These are phyloP conservation scores for Drosophila lacteicornis DNA, from an alignment of 1,140 invertebrate species.

Conservation along the genomic window DNA sequence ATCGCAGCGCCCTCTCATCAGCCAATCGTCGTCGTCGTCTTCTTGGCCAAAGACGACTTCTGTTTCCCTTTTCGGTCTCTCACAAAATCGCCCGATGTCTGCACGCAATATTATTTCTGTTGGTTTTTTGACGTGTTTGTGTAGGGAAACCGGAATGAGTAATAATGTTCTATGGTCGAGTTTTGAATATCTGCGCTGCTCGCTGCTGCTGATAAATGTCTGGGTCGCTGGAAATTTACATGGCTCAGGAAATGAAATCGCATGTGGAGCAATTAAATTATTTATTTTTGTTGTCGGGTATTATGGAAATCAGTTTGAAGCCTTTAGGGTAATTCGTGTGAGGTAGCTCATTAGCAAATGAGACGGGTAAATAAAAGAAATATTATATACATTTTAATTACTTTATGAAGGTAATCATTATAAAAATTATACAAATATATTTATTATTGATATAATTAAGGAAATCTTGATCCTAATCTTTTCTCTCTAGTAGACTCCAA, in stretches of 20 bases:
- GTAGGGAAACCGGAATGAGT: conserved; percentile 43
- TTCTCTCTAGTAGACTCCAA: neutral
- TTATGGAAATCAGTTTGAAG: conserved; percentile 32
- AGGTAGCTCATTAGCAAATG: conserved; percentile 14
- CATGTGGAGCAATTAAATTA: conserved; percentile 45
- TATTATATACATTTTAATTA: too few species aligned
- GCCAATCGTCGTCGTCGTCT: conserved; percentile 54
- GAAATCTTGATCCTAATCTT: neutral
- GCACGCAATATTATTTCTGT: conserved; percentile 70
- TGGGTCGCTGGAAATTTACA: conserved; percentile 65
- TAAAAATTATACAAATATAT: neutral
- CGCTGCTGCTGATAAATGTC: conserved; percentile 59
- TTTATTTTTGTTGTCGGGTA: conserved; percentile 11
- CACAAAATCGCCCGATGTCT: conserved; percentile 65
- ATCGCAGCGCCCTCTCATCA: conserved; percentile 56
- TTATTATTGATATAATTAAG: too few species aligned
- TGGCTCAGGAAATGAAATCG: conserved; percentile 69
- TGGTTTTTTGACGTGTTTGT: conserved; percentile 45
- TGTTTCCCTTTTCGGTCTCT: conserved; percentile 55
- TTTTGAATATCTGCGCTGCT: conserved; percentile 66
- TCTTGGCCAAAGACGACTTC: conserved; percentile 58
- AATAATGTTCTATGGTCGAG: conserved; percentile 57
- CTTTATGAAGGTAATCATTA: neutral
- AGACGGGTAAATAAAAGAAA: neutral
- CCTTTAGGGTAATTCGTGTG: conserved; percentile 17